Base-by-base conservation (phyloP, 2,888 invertebrate species). In the Drosophila cognata region DNA sequence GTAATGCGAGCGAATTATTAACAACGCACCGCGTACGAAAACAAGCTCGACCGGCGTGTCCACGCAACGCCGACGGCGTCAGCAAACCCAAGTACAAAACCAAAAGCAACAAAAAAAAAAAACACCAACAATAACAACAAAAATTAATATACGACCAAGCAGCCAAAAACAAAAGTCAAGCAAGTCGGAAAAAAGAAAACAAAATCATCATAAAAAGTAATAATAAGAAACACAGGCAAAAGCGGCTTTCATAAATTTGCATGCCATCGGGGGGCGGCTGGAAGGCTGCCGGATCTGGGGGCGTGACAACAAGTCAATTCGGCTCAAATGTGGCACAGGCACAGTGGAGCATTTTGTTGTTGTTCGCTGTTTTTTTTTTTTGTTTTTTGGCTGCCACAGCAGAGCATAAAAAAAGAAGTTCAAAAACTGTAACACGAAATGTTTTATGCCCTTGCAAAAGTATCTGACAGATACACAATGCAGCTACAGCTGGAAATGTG, bases 1-100 rank as follows among this genome's bases (percentile, higher is more conserved):
- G 90, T 90, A 87, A 88, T 90, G 86, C 90, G 87, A 86, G 74
- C 87, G 89, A 90, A 87, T 88, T 88, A 88, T 88, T 88, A 88
- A 89, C 89, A 88, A 87, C 89, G 69, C 71, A 69, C 71, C 58
- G 71, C 53, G 72, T 72, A 82, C 78, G 69, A 78, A 88, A 89
- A 89, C 89, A 86, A 88, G 89, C 84, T 74, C 46, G 69, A 71
- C 69, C 58, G 61, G 43, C 70, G 70, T 74, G 81, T 79, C 77
- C 84, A 57, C 69, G 61, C 60, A 58, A 11, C 72, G 82, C 82
- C 83, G 69, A 66, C 68, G 83, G 79, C 79, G 65, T 57, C 75
- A 68, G 16, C 38, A 43, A 62, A 51, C 46, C 21, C 21, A 46
- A 63, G 57, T 66, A 46, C 2, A 21, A 46, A 16, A 21, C 6